A percentile compares a stretch with the other conserved stretches of the same genome.
Evolutionary conservation across 2,888 invertebrate species (phyloP).

Genomic region (Calephelis perditalis): DNA sequence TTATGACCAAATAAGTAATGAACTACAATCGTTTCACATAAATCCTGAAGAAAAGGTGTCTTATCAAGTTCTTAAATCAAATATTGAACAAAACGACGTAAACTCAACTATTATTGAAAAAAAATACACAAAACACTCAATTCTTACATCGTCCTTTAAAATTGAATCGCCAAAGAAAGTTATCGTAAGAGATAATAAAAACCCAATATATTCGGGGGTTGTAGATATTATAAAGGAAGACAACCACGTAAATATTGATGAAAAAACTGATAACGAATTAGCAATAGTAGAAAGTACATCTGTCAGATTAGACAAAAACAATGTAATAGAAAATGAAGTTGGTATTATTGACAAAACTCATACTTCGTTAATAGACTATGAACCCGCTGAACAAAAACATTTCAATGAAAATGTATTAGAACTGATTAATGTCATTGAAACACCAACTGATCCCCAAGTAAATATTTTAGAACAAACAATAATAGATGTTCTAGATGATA

Average conservation of each 20-base stretch:
- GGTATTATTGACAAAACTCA: too few species aligned
- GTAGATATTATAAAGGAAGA: neutral
- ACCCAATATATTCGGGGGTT: slow-evolving; percentile 1
- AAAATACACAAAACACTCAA: neutral
- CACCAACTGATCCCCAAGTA: too few species aligned
- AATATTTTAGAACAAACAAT: neutral
- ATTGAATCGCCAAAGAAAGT: slow-evolving; percentile 4
- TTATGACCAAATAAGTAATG: slow-evolving; percentile 53
- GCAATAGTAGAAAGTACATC: too few species aligned
- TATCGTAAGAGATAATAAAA: slow-evolving; percentile 7
- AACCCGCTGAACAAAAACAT: too few species aligned
- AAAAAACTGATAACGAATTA: too few species aligned
- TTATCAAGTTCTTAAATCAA: neutral
- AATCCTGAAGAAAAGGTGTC: slow-evolving; percentile 6
- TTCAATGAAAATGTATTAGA: too few species aligned
- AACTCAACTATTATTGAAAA: neutral
- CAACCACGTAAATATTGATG: too few species aligned
- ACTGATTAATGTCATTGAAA: too few species aligned
- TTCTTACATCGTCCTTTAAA: slow-evolving; percentile 1
- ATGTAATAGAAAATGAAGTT: too few species aligned
- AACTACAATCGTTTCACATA: slow-evolving; percentile 13
- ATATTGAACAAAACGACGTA: neutral
- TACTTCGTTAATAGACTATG: too few species aligned
- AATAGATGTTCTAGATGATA: neutral
- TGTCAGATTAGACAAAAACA: too few species aligned